Evolutionary conservation across 2,888 invertebrate genomes (phyloP).

Genomic region (Cenopis cana): DNA sequence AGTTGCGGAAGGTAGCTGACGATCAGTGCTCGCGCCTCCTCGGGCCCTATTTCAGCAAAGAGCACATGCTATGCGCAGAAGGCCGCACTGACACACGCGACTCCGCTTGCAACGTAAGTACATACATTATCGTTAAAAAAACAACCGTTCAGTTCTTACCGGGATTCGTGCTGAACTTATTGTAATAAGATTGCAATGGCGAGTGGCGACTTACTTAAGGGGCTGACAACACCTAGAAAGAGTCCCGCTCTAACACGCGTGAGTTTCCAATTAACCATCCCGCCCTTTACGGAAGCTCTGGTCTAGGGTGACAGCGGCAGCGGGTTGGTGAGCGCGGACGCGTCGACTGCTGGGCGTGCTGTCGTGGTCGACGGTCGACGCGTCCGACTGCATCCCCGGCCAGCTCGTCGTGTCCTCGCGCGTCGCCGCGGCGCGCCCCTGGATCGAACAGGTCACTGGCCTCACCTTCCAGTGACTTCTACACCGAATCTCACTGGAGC

Average conservation of each 20-base stretch:
- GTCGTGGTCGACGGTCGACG: conserved; percentile 78
- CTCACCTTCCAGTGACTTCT: conserved; percentile 51
- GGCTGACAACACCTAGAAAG: too few relatives aligned
- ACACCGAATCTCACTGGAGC: too few relatives aligned
- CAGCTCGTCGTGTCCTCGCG: conserved; percentile 73
- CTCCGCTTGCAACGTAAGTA: conserved; percentile 79
- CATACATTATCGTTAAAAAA: background rate
- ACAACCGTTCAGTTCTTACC: too few relatives aligned
- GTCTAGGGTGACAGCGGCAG: conserved; percentile 80
- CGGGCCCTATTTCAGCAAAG: conserved; percentile 63
- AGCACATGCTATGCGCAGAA: conserved; percentile 74
- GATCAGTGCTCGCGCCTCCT: conserved; percentile 60
- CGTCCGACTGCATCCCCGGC: conserved; percentile 67
- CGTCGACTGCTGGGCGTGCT: conserved; percentile 68
- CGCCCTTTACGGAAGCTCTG: too few relatives aligned
- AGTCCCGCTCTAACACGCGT: too few relatives aligned
- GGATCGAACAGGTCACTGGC: conserved; percentile 69
- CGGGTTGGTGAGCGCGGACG: conserved; percentile 64
- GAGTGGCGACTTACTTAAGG: too few relatives aligned
- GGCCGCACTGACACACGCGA: conserved; percentile 69
- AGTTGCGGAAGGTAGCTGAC: conserved; percentile 62
- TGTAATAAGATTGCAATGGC: too few relatives aligned
- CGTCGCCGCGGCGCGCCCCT: conserved; percentile 65
- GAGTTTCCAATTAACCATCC: too few relatives aligned
- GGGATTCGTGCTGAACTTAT: too few relatives aligned